phyloP scores from a whole-genome alignment of 2,113 vertebrate genomes.

The Parotia lawesii region DNA sequence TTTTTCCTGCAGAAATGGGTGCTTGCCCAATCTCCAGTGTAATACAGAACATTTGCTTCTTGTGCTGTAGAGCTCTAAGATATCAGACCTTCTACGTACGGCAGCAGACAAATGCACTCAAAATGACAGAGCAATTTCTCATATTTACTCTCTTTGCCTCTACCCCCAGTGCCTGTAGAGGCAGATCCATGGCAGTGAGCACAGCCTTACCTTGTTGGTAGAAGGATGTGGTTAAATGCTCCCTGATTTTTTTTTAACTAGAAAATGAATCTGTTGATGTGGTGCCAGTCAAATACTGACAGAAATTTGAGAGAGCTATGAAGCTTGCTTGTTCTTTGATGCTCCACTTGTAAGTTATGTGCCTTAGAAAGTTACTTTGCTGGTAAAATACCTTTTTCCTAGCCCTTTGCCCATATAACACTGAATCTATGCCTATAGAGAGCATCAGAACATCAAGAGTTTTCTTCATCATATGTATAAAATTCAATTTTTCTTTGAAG shows the following conservation, averaged over 20 bases:
- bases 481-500: background rate
- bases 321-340: background rate
- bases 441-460: background rate
- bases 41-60: background rate
- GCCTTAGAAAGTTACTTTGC: background rate
- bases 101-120: background rate
- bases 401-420: background rate
- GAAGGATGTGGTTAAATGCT: slow-evolving; percentile 8
- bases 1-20: background rate
- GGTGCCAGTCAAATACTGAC: background rate
- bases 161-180: background rate
- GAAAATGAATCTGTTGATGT: background rate
- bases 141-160: background rate
- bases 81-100: background rate
- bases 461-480: background rate
- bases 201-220: background rate
- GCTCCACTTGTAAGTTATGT: fast-evolving
- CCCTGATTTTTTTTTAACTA: background rate
- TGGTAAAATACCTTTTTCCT: background rate
- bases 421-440: background rate
- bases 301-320: background rate
- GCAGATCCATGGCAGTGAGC: background rate
- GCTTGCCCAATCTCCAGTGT: background rate
- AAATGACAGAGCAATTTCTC: background rate
- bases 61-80: background rate